These are phyloP conservation scores for Drosophila neocordata DNA, from an alignment of 1,140 invertebrate genomes.

Conservation along the genomic window DNA sequence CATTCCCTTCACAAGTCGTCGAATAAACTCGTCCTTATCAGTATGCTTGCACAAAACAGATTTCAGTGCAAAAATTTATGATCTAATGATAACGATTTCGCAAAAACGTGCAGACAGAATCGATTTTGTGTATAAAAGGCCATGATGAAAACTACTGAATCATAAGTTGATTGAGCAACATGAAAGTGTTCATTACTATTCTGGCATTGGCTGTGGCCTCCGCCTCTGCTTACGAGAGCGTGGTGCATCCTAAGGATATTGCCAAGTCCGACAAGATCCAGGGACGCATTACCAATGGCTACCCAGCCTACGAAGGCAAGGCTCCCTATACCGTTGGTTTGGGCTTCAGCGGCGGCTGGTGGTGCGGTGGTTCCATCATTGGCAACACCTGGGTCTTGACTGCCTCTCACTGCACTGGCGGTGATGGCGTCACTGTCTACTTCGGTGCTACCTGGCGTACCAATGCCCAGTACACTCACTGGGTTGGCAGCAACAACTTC, in stretches of 20 bases:
- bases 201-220: slow-evolving; percentile 3
- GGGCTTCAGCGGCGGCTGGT: slow-evolving; percentile 83
- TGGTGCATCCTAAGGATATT: slow-evolving; percentile 2
- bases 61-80: background rate
- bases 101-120: too few species aligned
- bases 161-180: slow-evolving; percentile 1
- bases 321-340: slow-evolving; percentile 83
- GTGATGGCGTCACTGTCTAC: slow-evolving; percentile 26
- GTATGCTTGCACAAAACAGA: background rate
- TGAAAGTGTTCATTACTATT: slow-evolving; percentile 1
- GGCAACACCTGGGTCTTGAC: slow-evolving; percentile 84
- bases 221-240: slow-evolving; percentile 1
- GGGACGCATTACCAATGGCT: slow-evolving; percentile 56
- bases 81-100: background rate
- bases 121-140: background rate
- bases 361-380: slow-evolving; percentile 85
- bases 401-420: slow-evolving; percentile 60
- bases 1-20: background rate
- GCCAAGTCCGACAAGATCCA: slow-evolving; percentile 7
- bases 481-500: slow-evolving; percentile 20
- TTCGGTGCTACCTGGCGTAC: slow-evolving; percentile 28
- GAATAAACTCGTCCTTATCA: background rate
- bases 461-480: slow-evolving; percentile 24
- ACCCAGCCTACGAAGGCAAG: slow-evolving; percentile 71
- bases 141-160: background rate